Evolutionary conservation across 2,113 vertebrate species (phyloP).

Genomic region (Cryptotis parvus): DNA sequence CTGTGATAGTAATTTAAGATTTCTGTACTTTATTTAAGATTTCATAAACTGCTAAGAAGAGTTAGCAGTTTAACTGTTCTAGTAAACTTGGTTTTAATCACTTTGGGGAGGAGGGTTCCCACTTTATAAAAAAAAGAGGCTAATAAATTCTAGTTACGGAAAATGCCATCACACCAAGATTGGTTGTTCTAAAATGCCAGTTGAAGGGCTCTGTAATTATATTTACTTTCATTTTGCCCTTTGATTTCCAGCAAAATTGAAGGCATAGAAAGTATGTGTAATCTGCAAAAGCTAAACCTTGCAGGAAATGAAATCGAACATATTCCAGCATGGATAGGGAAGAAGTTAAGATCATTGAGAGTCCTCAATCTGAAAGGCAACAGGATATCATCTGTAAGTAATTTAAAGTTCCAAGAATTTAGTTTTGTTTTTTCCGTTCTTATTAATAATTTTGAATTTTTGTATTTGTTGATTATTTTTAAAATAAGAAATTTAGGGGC

Average conservation of each 20-base stretch:
- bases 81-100: slow-evolving; percentile 40
- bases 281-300: slow-evolving; percentile 91
- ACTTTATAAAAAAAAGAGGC: slow-evolving; percentile 31
- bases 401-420: background rate
- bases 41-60: slow-evolving; percentile 2
- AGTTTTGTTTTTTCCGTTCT: background rate
- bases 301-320: slow-evolving; percentile 92
- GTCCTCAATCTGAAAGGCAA: slow-evolving; percentile 89
- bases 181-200: slow-evolving; percentile 27
- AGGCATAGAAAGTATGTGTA: slow-evolving; percentile 91
- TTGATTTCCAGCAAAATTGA: slow-evolving; percentile 91
- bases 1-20: background rate
- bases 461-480: background rate
- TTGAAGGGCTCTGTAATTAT: background rate
- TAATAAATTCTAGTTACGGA: slow-evolving; percentile 49
- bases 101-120: background rate
- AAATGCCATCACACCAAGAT: slow-evolving; percentile 6
- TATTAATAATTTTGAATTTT: slow-evolving; percentile 9
- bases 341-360: slow-evolving; percentile 89
- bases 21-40: too few species aligned
- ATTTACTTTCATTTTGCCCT: slow-evolving; percentile 27
- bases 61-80: slow-evolving; percentile 14
- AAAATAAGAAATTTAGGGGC: too few species aligned
- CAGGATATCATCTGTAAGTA: slow-evolving; percentile 91
- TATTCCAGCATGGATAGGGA: slow-evolving; percentile 91